These are phyloP conservation scores for Coryphaenoides rupestris DNA, from an alignment of 2,113 vertebrate genomes.

Conservation along the genomic window DNA sequence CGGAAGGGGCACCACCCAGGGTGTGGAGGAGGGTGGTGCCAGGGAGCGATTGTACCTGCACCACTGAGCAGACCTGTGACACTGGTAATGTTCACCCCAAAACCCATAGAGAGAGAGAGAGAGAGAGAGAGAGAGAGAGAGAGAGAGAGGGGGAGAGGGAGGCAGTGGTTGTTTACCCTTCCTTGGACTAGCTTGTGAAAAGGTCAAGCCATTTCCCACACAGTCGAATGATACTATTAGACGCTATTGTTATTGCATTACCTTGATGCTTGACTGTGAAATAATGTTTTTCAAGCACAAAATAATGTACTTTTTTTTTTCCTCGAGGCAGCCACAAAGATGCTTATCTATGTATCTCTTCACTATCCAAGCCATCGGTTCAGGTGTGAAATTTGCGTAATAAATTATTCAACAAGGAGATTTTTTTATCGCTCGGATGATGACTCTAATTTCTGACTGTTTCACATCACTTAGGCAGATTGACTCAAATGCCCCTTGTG, in stretches of 20 bases:
- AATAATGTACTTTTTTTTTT: background rate
- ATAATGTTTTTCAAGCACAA: background rate
- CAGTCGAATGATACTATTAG: background rate
- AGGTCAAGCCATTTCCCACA: conserved; percentile 20
- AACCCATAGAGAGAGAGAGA: background rate
- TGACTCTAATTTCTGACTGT: too few relatives aligned
- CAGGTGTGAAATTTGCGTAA: too few relatives aligned
- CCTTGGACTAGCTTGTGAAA: conserved; percentile 27
- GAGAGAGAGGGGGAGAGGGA: background rate
- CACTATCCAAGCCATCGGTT: too few relatives aligned
- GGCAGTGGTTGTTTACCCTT: conserved; percentile 14
- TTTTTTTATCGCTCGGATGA: too few relatives aligned
- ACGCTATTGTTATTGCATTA: background rate
- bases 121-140: conserved; percentile 4
- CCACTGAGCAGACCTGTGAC: too few relatives aligned
- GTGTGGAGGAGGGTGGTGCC: too few relatives aligned
- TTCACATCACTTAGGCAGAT: conserved; percentile 29
- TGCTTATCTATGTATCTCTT: too few relatives aligned
- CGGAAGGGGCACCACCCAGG: too few relatives aligned
- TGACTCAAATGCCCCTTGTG: conserved; percentile 29
- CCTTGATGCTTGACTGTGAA: background rate
- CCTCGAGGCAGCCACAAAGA: too few relatives aligned
- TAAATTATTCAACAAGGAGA: too few relatives aligned
- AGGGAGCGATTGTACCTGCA: too few relatives aligned
- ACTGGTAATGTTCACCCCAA: too few relatives aligned